Evolutionary conservation across 2,797 vertebrate species (phyloP), one percentile per base, ranked within the genome.

Genomic region (Anniella stebbinsi): DNA sequence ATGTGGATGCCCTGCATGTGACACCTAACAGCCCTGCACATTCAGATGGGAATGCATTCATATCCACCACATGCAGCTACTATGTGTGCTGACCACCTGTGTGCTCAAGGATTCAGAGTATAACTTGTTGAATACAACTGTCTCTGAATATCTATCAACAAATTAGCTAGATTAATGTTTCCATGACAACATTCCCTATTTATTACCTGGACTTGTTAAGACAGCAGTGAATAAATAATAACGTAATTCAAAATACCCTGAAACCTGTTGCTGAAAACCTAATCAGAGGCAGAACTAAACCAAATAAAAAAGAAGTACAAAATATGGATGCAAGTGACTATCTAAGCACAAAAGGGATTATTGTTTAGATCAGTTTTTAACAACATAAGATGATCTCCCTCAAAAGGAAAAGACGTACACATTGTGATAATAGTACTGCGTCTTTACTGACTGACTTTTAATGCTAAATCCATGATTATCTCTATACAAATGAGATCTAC

Each of bases 181-280:
- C 94, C 94, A 96, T 95, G 94, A 89, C 94, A 95, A 95, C 92
- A 90, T 91, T 92, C 90, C 91, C 90, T 89, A 72, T 66, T 94
- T 36, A 69, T 93, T 88, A 95, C 93, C 89, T 94, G 38, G 70
- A 91, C 80, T 36, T 48, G 75, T 80, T 86, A 67, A 90, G 90
- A 91, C 87, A 89, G 13, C 80, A 94, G 41, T 23, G 41, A 95
- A 94, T 80, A 81, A 60, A 80, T 69, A 69, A 84, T 41, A 86
- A 90, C 76, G n/a, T 92, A 87, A 94, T 91, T 94, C 86, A 94
- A 84, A 94, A 84, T 51, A 73, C 81, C 90, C 33, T 89, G 57
- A 85, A 76, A 66, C 86, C 82, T 90, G 88, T 69, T 87, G 90
- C 70, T 89, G 72, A 93, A 72, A 54, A 89, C 90, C 91, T 63